Conservation (phyloP, 92 coral and sea anemone species). For the Bergia puertoricense region DNA sequence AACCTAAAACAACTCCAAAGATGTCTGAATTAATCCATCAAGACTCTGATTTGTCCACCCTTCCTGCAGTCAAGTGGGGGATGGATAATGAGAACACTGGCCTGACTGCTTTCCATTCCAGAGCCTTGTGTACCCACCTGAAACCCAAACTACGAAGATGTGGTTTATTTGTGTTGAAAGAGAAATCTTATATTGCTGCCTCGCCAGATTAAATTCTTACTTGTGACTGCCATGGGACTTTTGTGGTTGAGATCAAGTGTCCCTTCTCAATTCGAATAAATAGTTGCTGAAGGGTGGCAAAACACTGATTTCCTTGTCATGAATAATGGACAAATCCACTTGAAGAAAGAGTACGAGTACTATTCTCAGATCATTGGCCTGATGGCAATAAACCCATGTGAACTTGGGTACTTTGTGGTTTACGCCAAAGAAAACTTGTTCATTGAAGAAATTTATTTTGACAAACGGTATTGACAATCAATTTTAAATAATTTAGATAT, state of each 20-base stretch:
- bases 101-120: constrained; percentile 16
- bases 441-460: constrained; percentile 31
- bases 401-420: constrained; percentile 40
- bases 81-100: constrained; percentile 39
- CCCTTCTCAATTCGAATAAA: neutral
- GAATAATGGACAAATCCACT: neutral
- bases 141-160: neutral
- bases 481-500: constrained; percentile 25
- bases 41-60: neutral
- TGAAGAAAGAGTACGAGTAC: constrained; percentile 41
- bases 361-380: constrained; percentile 45
- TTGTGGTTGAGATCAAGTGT: neutral
- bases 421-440: constrained; percentile 35
- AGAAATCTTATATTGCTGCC: constrained; percentile 13
- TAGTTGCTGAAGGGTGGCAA: constrained; percentile 9
- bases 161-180: constrained; percentile 9
- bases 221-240: neutral
- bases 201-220: neutral
- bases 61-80: constrained; percentile 42
- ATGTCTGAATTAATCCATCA: constrained; percentile 1
- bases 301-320: constrained; percentile 1
- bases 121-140: constrained; percentile 5
- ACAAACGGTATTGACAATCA: neutral
- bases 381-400: constrained; percentile 3
- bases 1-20: constrained; percentile 35